These are phyloP conservation scores for Tiaroga cobitis DNA, from an alignment of 2,797 vertebrate species.

Conservation along the genomic window DNA sequence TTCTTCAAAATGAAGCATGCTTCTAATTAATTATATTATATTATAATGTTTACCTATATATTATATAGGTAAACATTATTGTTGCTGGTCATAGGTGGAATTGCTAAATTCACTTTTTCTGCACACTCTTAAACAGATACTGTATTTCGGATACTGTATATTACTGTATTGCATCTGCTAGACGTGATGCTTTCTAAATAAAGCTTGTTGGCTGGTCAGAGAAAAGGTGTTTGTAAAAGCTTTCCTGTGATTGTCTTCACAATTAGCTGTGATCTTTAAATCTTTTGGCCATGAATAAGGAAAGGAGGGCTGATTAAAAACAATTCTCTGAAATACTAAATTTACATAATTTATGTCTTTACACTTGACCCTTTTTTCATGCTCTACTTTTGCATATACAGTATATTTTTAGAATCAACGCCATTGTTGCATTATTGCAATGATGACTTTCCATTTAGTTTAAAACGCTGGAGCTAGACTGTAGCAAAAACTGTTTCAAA, in stretches of 20 bases:
- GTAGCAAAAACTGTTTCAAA: background rate
- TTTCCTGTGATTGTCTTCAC: background rate
- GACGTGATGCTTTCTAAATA: slow-evolving; percentile 42
- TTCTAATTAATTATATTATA: background rate
- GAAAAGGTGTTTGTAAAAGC: slow-evolving; percentile 4
- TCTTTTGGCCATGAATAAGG: slow-evolving; percentile 9
- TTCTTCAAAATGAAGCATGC: background rate
- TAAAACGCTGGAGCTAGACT: background rate
- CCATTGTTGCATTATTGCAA: background rate
- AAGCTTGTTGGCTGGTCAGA: slow-evolving; percentile 22
- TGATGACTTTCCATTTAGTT: background rate
- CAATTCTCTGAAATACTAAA: too few relatives aligned
- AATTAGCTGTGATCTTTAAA: slow-evolving; percentile 30
- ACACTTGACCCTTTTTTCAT: too few relatives aligned
- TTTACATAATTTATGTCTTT: too few relatives aligned
- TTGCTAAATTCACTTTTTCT: too few relatives aligned
- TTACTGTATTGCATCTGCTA: too few relatives aligned
- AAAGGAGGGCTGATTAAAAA: background rate
- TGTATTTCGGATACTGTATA: too few relatives aligned
- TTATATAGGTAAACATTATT: background rate
- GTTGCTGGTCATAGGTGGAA: too few relatives aligned
- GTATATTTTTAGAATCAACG: background rate
- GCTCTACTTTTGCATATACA: too few relatives aligned
- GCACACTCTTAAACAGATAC: background rate
- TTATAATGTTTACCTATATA: background rate